phyloP scores from a whole-genome alignment of 2,888 invertebrate genomes.

The Cerceris rybyensis region DNA sequence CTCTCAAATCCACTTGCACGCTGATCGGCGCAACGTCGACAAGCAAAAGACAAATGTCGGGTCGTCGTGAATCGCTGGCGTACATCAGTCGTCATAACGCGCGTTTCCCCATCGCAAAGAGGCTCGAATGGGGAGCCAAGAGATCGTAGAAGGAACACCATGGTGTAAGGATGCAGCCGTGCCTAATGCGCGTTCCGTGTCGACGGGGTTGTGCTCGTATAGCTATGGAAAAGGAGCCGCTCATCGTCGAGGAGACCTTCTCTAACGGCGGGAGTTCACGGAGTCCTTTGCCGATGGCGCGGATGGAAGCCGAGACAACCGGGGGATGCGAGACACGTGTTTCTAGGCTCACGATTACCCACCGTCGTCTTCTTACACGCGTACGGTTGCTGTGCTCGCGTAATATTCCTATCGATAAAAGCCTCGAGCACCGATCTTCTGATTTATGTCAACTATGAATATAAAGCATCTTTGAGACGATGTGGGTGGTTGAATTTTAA shows the following conservation, averaged over 20 bases:
- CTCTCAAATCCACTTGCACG: neutral
- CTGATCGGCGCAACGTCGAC: constrained; percentile 3
- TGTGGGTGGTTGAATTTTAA: neutral
- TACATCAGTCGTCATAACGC: constrained; percentile 59
- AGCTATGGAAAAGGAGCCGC: constrained; percentile 68
- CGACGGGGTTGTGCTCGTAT: constrained; percentile 70
- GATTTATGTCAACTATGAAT: constrained; percentile 56
- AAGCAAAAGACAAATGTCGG: constrained; percentile 19
- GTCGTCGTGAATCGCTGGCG: constrained; percentile 21
- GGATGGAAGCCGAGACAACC: neutral
- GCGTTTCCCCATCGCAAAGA: constrained; percentile 27
- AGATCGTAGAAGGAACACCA: constrained; percentile 52
- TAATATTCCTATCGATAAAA: constrained; percentile 68
- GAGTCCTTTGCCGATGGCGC: neutral
- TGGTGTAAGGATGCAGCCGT: constrained; percentile 75
- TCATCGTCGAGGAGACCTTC: constrained; percentile 50
- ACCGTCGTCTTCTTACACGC: constrained; percentile 74
- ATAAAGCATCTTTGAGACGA: constrained; percentile 1
- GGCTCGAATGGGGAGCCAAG: constrained; percentile 4
- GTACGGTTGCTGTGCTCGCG: constrained; percentile 65
- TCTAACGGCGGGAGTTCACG: constrained; percentile 46
- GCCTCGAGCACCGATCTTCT: constrained; percentile 46
- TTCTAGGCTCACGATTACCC: constrained; percentile 77
- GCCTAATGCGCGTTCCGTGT: constrained; percentile 81
- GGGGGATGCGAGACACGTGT: constrained; percentile 74